phyloP scores from a whole-genome alignment of 2,113 vertebrate species.

The Cranoglanis bouderius region DNA sequence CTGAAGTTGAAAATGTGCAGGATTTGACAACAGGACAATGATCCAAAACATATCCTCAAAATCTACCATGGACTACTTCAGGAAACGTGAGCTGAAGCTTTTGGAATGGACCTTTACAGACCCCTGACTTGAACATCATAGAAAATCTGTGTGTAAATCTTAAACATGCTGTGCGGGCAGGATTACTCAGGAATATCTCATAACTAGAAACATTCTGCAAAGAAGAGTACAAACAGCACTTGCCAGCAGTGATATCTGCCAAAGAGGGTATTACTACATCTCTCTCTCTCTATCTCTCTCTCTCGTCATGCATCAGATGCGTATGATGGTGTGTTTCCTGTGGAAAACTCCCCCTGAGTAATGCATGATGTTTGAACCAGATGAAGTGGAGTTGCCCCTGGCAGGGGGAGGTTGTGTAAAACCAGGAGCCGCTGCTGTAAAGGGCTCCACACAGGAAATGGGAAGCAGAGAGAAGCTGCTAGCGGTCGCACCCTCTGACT shows the following conservation, averaged over 20 bases:
- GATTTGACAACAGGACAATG: background rate
- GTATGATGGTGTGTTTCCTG: background rate
- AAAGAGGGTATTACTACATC: background rate
- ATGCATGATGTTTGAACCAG: constrained; percentile 23
- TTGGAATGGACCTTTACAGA: background rate
- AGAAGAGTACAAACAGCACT: background rate
- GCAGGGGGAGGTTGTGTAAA: constrained; percentile 23
- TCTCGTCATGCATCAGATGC: background rate
- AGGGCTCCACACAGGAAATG: constrained; percentile 41
- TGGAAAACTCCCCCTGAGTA: background rate
- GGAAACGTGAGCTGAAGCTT: background rate
- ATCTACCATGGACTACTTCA: background rate
- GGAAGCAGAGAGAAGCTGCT: constrained; percentile 9
- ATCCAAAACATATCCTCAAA: background rate
- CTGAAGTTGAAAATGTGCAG: background rate
- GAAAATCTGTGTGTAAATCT: background rate
- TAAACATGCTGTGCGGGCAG: background rate
- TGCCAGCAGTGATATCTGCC: background rate
- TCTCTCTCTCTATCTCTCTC: background rate
- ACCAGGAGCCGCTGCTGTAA: constrained; percentile 18
- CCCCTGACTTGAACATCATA: background rate
- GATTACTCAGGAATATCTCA: background rate
- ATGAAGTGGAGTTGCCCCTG: constrained; percentile 23
- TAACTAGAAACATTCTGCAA: background rate
- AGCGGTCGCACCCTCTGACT: background rate